These are phyloP conservation scores for Oncopeltus fasciatus DNA, from an alignment of 1,140 invertebrate species.

Conservation along the genomic window DNA sequence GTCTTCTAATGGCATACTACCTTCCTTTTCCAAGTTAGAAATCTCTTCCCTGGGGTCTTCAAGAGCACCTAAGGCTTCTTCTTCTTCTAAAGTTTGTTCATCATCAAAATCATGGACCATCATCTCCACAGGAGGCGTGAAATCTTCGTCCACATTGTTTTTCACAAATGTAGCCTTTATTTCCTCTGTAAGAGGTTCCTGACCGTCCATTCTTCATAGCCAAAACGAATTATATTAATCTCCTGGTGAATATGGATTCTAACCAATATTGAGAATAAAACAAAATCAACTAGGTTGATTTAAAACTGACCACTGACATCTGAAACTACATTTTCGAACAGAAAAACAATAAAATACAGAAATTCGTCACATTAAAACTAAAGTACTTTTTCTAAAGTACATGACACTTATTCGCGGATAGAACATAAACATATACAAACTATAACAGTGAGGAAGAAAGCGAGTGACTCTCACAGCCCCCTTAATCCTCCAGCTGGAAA, in stretches of 20 bases:
- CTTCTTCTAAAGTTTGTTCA: slow-evolving; percentile 87
- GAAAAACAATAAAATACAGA: too few relatives aligned
- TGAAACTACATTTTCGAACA: too few relatives aligned
- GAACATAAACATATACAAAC: too few relatives aligned
- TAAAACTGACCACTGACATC: too few relatives aligned
- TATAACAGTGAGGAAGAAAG: too few relatives aligned
- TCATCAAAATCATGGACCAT: slow-evolving; percentile 94
- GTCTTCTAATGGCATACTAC: slow-evolving; percentile 89
- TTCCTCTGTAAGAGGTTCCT: not conserved
- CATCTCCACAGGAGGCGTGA: slow-evolving; percentile 69
- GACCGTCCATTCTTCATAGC: slow-evolving; percentile 6
- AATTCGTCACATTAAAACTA: too few relatives aligned
- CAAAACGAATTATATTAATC: not conserved
- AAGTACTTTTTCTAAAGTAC: too few relatives aligned
- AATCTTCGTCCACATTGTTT: slow-evolving; percentile 36
- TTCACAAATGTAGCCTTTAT: not conserved
- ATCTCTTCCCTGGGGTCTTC: slow-evolving; percentile 79
- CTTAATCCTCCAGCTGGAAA: too few relatives aligned
- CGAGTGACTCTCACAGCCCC: too few relatives aligned
- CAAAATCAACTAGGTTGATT: not conserved
- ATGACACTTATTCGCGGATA: too few relatives aligned
- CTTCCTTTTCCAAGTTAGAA: slow-evolving; percentile 54
- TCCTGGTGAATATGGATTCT: too few relatives aligned
- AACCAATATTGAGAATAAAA: too few relatives aligned
- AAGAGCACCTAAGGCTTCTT: slow-evolving; percentile 79